phyloP scores from a whole-genome alignment of 2,888 invertebrate species.

The Pseudeuparius sepicola region DNA sequence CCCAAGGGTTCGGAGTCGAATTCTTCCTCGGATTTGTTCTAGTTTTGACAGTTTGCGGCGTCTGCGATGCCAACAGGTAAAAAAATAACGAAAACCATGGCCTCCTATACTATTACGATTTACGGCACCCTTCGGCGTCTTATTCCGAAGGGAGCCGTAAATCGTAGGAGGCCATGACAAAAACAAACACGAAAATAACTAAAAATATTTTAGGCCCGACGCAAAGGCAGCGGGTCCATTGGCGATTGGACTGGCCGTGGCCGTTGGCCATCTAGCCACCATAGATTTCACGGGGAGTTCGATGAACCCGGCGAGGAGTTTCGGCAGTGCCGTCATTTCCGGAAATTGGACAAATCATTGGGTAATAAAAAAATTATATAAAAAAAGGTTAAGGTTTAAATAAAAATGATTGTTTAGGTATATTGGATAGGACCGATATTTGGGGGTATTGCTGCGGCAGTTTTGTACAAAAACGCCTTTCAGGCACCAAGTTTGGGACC shows the following conservation, averaged over 20 bases:
- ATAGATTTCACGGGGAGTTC: slow-evolving; percentile 80
- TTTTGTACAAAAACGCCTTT: slow-evolving; percentile 63
- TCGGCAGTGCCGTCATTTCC: slow-evolving; percentile 77
- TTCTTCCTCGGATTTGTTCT: slow-evolving; percentile 77
- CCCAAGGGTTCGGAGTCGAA: slow-evolving; percentile 83
- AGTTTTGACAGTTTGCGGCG: slow-evolving; percentile 82
- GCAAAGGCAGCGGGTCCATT: slow-evolving; percentile 73
- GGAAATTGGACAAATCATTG: slow-evolving; percentile 71
- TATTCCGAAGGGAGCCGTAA: too few relatives aligned
- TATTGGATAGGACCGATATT: slow-evolving; percentile 85
- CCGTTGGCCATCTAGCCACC: slow-evolving; percentile 66
- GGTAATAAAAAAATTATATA: slow-evolving; percentile 53
- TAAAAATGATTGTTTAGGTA: slow-evolving; percentile 46
- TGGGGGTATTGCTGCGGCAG: slow-evolving; percentile 67
- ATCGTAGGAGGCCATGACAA: too few relatives aligned
- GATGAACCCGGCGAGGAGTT: slow-evolving; percentile 87
- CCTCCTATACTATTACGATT: too few relatives aligned
- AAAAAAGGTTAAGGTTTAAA: too few relatives aligned
- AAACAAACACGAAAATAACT: too few relatives aligned
- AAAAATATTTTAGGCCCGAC: slow-evolving; percentile 63
- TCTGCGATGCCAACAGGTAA: slow-evolving; percentile 59
- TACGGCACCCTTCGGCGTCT: neutral
- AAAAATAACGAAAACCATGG: neutral
- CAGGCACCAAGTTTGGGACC: slow-evolving; percentile 40
- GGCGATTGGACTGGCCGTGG: slow-evolving; percentile 80